Evolutionary conservation across 2,888 invertebrate genomes (phyloP), one percentile per base, ranked within the genome.

Genomic region (Eumacrocentrus americanus): DNA sequence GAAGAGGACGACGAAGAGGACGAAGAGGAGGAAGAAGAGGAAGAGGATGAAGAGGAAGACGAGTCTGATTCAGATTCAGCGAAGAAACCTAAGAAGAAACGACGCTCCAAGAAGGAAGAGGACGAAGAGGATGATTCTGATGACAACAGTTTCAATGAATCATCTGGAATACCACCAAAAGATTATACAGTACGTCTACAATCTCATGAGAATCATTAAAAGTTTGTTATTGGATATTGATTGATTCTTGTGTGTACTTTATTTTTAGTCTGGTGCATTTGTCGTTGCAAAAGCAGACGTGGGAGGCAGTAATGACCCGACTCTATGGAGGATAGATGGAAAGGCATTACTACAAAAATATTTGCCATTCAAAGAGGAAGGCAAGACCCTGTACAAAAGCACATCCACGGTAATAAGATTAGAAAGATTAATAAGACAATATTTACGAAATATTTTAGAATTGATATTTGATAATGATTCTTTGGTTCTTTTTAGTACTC

Each of bases 281-380:
- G 83, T 87, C 23, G 82, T 87, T 38, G 82, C 85, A 62, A 84
- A 84, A 75, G 81, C 83, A 59, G 86, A 86, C 70, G 70, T 84
- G 51, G 81, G 81, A 57, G 77, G 77, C 50, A 81, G 81, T 60
- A 83, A 82, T 61, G 81, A 83, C 60, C 86, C 85, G 40, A 84
- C 84, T 23, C 79, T 87, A 54, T 87, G 87, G 87, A 84, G 84
- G 78, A 84, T 87, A 70, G 87, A 87, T 75, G 84, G 84, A 9
- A 85, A 85, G 66, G 83, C 84, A 34, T 79, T 87, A 63, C 77
- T 87, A 52, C 86, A 86, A 75, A 86, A 87, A 72, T 87, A 83
- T 78, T 83, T 87, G 70, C 83, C 85, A 25, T 82, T 83, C 67
- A 80, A 83, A 71, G 81, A 84, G 65, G 81, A 83, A 64, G 83